Base-by-base conservation (phyloP, 2,113 vertebrate species). In the Chionodraco myersi region DNA sequence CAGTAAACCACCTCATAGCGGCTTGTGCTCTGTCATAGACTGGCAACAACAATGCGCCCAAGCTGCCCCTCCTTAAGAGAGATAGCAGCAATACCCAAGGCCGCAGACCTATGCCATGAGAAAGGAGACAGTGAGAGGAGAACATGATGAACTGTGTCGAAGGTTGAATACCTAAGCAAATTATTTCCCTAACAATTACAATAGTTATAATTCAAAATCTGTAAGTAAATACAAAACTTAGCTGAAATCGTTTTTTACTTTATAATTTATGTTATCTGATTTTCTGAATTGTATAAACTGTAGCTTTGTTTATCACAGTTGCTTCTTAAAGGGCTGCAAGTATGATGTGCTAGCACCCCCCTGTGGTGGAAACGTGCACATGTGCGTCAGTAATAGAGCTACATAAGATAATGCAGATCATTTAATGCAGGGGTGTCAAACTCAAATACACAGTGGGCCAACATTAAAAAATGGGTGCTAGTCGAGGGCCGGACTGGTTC, bases 271-370 rank as follows among this genome's bases (percentile, higher is more conserved):
- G 58, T 52, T 61, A 73, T 48, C 30, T 72, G 62, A 82, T 53
- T 59, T 76, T 65, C 1, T 47, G 5, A 15, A 70, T 13, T 23
- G 41, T 62, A 44, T n/a, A 72, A 86, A 77, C 12, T 77, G 23
- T 45, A 64, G 30, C 26, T 79, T 76, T 64, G 63, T 74, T 64
- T 12, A 63, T 76, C 18, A 21, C 18, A 21, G 18, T 47, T 34
- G 64, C 16, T 66, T 41, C 15, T 6, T 3, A 1, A 10, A 5
- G 16, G 54, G 21, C 4, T 60, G 7, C 21, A 63, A 78, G 3
- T 48, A 51, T 87, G 86, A 75, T 30, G 76, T 80, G 51, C 82
- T 86, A 89, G 83, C 87, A 72, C 92, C 91, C 75, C 86, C 75
- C 23, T 88, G 51, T 91, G 92, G 86, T 84, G 18, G 72, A 18